Base-by-base conservation (phyloP, 2,888 invertebrate genomes). In the Apodemia zela region DNA sequence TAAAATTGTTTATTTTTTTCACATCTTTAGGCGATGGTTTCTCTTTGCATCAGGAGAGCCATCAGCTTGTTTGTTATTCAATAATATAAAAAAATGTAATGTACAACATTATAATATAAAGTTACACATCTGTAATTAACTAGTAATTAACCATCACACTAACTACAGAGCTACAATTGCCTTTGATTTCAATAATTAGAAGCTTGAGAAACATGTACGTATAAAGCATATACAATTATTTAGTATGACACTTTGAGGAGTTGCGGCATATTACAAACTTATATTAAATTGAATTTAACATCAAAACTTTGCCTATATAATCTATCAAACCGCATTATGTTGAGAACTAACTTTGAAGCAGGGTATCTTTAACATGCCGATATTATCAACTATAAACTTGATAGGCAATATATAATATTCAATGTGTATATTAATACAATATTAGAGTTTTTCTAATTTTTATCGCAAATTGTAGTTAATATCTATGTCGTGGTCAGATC, bases 281-380 rank as follows among this genome's bases (percentile, higher is more conserved):
- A 54, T 25, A 13, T 25, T 25, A 21, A 51, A 51, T 51, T 51
- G 21, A 51, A 51, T 62, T 29, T 42, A 62, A 58, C 18, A 58
- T 58, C 58, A 25, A 51, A 62, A 62, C 58, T 62, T 62, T 17
- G 29, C 25, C 54, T 57, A 58, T 62, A 57, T 57, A 62, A 62
- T 62, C 58, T 57, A 62, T 62, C 58, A 62, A 45, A 62, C 47
- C 45, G 35, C 61, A 58, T 58, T 58, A 45, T 62, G 58, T 29
- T 58, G 6, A 13, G 2, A 62, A 42, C 42, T 62, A 42, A 62
- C n/a, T 62, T 57, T 35, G 35, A 42, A 25, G 54, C 54, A 38
- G 42, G 15, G 35, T 18, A 62, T 57, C 25, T 57, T 54, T 25
- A 54, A 62, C 51, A 51, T 54, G 21, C 35, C 61, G 25, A 57